Evolutionary conservation across 2,113 vertebrate species (phyloP), one percentile per base, ranked within the genome.

Genomic region (Hirundichthys speculiger): DNA sequence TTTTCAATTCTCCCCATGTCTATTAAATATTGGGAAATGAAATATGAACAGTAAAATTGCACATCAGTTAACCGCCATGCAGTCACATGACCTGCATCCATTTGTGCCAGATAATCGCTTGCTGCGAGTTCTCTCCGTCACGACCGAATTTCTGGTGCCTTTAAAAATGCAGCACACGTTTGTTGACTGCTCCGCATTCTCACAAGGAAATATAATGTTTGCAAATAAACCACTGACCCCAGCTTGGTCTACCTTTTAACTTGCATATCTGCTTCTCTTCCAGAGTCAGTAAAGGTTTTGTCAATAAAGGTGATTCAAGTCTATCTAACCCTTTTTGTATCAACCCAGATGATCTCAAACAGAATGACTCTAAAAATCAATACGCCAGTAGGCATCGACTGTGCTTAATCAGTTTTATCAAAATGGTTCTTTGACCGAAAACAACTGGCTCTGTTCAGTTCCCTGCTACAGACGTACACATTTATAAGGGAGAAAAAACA

Each of bases 351-450:
- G 77, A 78, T 75, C 79, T 84, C 74, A 81, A 72, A 19, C 47
- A 48, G 24, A 77, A 75, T 60, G 73, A 72, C 59, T 65, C 46
- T n/a, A 57, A 68, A 72, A 78, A 86, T 90, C 89, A 70, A 83
- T 89, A 65, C 39, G 18, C 30, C 77, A 77, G 80, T 79, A 81
- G 77, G 83, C 75, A 82, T 63, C 39, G 74, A 43, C 75, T 77
- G 52, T 64, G 51, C 64, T 59, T 82, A 76, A 80, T 80, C 73
- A 73, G 64, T 58, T 69, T 68, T 42, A 59, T 74, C 60, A 56
- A 52, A 79, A 79, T 64, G 58, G 43, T 27, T 34, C 38, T 73
- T 80, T 83, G 74, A 81, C 80, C 77, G 49, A 58, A 79, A 79
- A 83, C 58, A 75, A 66, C 53, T 63, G n/a, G 67, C 55, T 61